Conservation (phyloP, 2,797 vertebrate genomes). For the Urocyon cinereoargenteus region DNA sequence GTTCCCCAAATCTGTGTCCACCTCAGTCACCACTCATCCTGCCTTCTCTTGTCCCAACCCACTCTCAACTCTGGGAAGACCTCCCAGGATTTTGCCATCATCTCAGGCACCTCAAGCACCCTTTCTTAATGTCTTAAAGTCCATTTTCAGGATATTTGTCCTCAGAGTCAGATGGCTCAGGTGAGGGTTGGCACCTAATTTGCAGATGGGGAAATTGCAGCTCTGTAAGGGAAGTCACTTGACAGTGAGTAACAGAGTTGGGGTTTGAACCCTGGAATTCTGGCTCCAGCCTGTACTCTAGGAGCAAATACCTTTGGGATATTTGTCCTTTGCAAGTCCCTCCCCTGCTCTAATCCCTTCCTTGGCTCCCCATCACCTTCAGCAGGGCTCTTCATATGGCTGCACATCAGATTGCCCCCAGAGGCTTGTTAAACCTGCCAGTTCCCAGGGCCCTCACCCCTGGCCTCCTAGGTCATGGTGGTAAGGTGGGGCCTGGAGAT, state of each 20-base stretch:
- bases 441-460: neutral
- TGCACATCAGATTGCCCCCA: neutral
- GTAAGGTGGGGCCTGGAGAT: neutral
- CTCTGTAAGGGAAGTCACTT: neutral
- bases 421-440: neutral
- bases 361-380: neutral
- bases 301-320: neutral
- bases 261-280: neutral
- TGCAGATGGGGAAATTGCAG: neutral
- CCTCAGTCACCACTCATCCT: rapidly evolving
- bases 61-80: neutral
- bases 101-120: neutral
- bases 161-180: neutral
- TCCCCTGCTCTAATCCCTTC: neutral
- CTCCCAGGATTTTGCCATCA: neutral
- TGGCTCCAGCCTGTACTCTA: neutral
- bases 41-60: neutral
- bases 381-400: neutral
- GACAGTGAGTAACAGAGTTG: neutral
- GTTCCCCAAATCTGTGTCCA: neutral
- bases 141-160: neutral
- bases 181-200: neutral
- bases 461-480: neutral
- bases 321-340: neutral
- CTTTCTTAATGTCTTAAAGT: neutral